A percentile compares a stretch with the other conserved stretches of the same genome.
phyloP scores from a whole-genome alignment of 2,113 vertebrate genomes.

The Cheilinus undulatus region DNA sequence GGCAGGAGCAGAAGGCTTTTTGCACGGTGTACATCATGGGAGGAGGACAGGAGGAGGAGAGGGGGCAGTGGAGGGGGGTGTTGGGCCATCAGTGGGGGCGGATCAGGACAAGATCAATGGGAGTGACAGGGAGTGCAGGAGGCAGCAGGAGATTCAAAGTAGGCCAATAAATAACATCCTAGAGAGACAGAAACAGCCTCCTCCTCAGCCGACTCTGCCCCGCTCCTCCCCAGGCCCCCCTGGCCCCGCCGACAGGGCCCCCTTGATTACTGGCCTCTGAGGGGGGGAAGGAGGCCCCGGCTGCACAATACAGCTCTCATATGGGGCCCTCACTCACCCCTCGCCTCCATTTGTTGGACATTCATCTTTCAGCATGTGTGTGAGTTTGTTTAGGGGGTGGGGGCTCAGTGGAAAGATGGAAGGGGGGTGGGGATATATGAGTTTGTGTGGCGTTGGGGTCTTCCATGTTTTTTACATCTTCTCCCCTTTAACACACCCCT shows the following conservation, averaged over 20 bases:
- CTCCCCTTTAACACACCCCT: conserved; percentile 22
- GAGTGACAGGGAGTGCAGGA: conserved; percentile 79
- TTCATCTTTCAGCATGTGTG: conserved; percentile 80
- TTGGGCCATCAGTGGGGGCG: conserved; percentile 52
- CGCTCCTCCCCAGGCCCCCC: conserved; percentile 38
- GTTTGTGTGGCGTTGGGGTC: conserved; percentile 2
- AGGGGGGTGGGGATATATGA: neutral
- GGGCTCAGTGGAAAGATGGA: conserved; percentile 30
- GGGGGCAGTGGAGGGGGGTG: conserved; percentile 7
- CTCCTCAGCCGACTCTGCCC: conserved; percentile 53
- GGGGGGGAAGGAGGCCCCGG: conserved; percentile 18
- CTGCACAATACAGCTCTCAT: conserved; percentile 76
- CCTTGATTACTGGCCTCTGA: conserved; percentile 74
- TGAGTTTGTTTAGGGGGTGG: conserved; percentile 77
- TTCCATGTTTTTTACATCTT: conserved; percentile 61
- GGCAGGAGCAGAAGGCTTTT: conserved; percentile 34
- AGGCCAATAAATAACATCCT: conserved; percentile 86
- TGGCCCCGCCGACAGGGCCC: conserved; percentile 56
- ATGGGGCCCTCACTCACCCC: conserved; percentile 68
- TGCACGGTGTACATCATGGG: conserved; percentile 33
- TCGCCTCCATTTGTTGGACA: conserved; percentile 80
- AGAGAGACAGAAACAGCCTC: conserved; percentile 72
- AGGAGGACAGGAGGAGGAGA: conserved; percentile 9
- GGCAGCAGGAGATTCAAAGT: conserved; percentile 82
- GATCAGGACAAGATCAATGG: conserved; percentile 82